These are phyloP conservation scores for Abrostola triplasia DNA, from an alignment of 2,888 invertebrate genomes.

Conservation along the genomic window DNA sequence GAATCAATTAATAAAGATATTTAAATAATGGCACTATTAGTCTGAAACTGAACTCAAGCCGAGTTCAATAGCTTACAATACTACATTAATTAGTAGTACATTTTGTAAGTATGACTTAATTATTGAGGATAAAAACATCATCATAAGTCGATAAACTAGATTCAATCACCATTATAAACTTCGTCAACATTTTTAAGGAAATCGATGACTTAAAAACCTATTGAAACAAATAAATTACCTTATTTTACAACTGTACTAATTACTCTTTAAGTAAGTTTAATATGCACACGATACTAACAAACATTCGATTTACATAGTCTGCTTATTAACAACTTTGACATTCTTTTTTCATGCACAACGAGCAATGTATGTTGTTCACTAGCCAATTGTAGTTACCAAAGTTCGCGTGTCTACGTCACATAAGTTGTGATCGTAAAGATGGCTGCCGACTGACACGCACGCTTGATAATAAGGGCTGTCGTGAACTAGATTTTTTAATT, in stretches of 20 bases:
- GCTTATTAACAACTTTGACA: background rate
- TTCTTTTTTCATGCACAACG: conserved; percentile 1
- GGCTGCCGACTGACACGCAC: conserved; percentile 49
- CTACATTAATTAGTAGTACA: no score
- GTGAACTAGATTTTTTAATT: conserved; percentile 42
- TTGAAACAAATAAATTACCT: background rate
- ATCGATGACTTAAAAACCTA: background rate
- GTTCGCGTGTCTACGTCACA: conserved; percentile 57
- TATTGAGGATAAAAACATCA: no score
- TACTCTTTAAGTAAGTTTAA: background rate
- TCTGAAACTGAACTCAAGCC: no score
- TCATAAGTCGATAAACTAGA: no score
- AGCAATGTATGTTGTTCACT: conserved; percentile 27
- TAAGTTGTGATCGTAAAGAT: conserved; percentile 54
- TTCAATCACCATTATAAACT: no score
- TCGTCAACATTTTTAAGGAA: background rate
- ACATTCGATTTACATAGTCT: conserved; percentile 10
- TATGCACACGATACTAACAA: conserved; percentile 5
- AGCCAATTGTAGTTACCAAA: conserved; percentile 10
- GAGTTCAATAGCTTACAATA: no score
- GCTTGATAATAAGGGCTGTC: conserved; percentile 45
- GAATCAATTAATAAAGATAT: no score
- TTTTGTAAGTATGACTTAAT: no score
- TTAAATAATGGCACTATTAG: no score
- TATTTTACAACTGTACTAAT: conserved; percentile 5